Percentiles rank a stretch among this genome's conserved stretches.
Conservation (phyloP, 2,797 vertebrate species). For the Columba guinea region DNA sequence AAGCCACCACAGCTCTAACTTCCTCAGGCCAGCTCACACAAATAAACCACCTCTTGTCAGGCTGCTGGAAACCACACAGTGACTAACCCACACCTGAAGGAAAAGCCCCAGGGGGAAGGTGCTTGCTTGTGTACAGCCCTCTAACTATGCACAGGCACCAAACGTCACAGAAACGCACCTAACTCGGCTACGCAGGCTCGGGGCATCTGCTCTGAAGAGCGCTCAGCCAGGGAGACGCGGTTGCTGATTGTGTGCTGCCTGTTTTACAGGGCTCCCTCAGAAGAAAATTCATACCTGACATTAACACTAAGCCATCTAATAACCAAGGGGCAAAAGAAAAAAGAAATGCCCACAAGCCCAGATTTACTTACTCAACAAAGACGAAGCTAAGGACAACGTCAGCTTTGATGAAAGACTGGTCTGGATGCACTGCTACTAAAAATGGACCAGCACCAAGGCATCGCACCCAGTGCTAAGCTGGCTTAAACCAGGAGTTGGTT, state of each 20-base stretch:
- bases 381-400: neutral
- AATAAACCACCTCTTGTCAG: neutral
- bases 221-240: neutral
- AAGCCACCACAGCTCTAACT: neutral
- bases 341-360: neutral
- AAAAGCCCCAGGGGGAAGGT: neutral
- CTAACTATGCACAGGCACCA: neutral
- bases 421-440: neutral
- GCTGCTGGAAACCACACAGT: neutral
- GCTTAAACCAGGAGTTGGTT: neutral
- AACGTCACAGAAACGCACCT: rapidly evolving
- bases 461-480: neutral
- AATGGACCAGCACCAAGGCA: neutral
- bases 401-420: neutral
- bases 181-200: rapidly evolving
- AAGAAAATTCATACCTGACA: neutral
- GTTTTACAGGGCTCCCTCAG: neutral
- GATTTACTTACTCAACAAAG: neutral
- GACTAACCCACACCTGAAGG: neutral
- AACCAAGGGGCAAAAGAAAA: neutral
- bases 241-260: rapidly evolving
- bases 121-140: neutral
- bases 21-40: neutral
- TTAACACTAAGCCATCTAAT: neutral
- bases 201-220: rapidly evolving